A percentile compares a stretch with the other conserved stretches of the same genome.
phyloP scores from a whole-genome alignment of 1,140 invertebrate genomes.

The Triops longicaudatus region DNA sequence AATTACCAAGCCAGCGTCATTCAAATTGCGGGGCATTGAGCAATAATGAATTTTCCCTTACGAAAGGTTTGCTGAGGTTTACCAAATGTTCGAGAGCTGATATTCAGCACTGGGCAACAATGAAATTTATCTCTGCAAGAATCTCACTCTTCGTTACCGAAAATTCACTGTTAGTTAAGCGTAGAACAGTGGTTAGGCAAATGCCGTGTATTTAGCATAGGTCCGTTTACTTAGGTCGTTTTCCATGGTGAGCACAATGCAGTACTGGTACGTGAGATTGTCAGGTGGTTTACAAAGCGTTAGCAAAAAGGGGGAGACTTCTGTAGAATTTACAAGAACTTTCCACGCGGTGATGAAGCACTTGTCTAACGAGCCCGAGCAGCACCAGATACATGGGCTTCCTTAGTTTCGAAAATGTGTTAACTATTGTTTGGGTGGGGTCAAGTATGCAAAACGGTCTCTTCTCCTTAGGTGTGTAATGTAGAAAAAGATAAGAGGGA shows the following conservation, averaged over 20 bases:
- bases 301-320: neutral
- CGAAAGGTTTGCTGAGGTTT: no score
- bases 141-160: no score
- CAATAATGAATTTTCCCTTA: no score
- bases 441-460: neutral
- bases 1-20: no score
- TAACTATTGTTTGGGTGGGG: neutral
- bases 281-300: neutral
- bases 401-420: neutral
- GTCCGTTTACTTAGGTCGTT: no score
- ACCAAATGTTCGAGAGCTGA: no score
- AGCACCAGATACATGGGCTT: neutral
- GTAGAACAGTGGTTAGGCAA: no score
- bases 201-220: no score
- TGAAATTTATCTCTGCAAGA: no score
- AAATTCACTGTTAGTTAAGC: no score
- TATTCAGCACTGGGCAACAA: no score
- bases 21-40: no score
- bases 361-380: neutral
- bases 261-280: neutral
- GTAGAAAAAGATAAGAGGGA: neutral
- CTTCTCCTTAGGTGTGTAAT: neutral
- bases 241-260: neutral
- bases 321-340: neutral
- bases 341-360: neutral